These are phyloP conservation scores for Eurytemora carolleeae DNA, from an alignment of 1,140 invertebrate species.

Conservation along the genomic window DNA sequence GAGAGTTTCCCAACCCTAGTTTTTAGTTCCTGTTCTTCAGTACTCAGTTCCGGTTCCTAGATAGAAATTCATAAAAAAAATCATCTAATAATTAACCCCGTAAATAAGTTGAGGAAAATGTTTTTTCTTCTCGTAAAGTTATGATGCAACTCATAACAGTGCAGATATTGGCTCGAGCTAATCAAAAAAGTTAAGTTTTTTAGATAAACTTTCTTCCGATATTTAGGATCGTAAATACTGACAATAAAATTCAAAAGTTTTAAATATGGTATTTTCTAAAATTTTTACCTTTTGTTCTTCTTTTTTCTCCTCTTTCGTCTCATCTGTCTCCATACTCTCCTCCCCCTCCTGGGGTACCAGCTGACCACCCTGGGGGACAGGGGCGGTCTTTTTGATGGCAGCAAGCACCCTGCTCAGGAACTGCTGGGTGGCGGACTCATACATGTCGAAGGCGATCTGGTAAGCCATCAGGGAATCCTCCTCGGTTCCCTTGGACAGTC, in stretches of 20 bases:
- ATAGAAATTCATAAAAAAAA: too few species aligned
- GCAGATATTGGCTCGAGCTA: too few species aligned
- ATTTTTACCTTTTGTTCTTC: constrained; percentile 29
- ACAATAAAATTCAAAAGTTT: constrained; percentile 18
- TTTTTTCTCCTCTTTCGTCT: constrained; percentile 17
- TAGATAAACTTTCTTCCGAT: not conserved
- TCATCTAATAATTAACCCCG: too few species aligned
- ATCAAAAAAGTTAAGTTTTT: too few species aligned
- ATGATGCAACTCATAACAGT: too few species aligned
- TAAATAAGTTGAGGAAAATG: too few species aligned
- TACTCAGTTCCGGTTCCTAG: not conserved
- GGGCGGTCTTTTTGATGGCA: constrained; percentile 57
- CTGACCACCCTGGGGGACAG: constrained; percentile 35
- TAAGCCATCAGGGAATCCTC: constrained; percentile 71
- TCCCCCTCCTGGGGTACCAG: constrained; percentile 1
- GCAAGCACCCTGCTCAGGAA: constrained; percentile 72
- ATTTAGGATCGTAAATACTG: not conserved
- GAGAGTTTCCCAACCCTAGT: not conserved
- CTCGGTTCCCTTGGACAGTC: too few species aligned
- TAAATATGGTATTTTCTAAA: constrained; percentile 29
- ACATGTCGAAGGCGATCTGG: constrained; percentile 96
- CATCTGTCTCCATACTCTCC: constrained; percentile 17
- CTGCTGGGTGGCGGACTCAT: constrained; percentile 96
- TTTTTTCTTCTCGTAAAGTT: too few species aligned
- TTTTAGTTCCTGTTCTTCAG: not conserved